Evolutionary conservation across 2,888 invertebrate genomes (phyloP), one percentile per base, ranked within the genome.

Genomic region (Stegana nigrithorax): DNA sequence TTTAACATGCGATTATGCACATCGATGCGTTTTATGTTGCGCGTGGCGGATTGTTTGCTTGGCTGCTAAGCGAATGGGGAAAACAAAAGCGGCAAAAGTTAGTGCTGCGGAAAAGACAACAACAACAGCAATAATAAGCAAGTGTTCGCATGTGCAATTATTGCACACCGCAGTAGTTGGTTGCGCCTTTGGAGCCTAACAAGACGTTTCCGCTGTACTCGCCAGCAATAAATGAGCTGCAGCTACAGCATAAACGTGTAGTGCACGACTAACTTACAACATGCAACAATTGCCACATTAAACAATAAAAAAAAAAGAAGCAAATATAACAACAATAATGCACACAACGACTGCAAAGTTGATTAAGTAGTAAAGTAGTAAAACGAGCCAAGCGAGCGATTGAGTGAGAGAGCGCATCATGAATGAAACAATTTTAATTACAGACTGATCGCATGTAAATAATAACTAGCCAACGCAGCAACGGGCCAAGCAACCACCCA

Each of bases 1-100:
- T 78, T 75, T 78, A 75, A 78, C 75, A 76, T 76, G 77, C 77
- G 78, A 78, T 75, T 75, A 75, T 75, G 73, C 75, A 79, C 75
- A 70, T 75, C 75, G 78, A 70, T 78, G 75, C 70, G 70, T 77
- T 71, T 71, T n/a, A 12, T 21, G n/a, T n/a, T n/a, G n/a, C n/a
- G n/a, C n/a, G n/a, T n/a, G n/a, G n/a, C n/a, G n/a, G n/a, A n/a
- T n/a, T n/a, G n/a, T n/a, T n/a, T n/a, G n/a, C n/a, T n/a, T n/a
- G n/a, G 17, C 39, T 4, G 5, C 39, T 10, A 47, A 21, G 12
- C 21, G 25, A 47, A 7, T 6, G 12, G 36, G 10, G 25, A 21
- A 21, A 25, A 4, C 12, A 47, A 23, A 23, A 42, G n/a, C 29
- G 23, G 8, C 5, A 8, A n/a, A 44, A 10, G 8, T 44, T 5